Conservation (phyloP, 2,113 vertebrate genomes). For the Xenus cinereus region DNA sequence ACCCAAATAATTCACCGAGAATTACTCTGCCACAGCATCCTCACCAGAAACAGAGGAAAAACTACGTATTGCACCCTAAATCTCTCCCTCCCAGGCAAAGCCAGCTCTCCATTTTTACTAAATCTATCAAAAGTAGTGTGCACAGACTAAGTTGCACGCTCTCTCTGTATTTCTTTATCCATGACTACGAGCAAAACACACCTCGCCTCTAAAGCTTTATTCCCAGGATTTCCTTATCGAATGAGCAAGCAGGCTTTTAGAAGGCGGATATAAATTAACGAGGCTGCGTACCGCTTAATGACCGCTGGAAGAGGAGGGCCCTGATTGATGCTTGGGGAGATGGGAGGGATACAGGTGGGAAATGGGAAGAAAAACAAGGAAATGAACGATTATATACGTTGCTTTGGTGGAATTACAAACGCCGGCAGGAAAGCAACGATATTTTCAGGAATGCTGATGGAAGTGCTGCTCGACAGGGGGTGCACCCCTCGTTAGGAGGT, state of each 20-base stretch:
- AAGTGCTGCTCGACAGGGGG: neutral
- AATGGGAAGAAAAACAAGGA: neutral
- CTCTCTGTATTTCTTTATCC: neutral
- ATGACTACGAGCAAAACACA: neutral
- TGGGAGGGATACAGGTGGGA: neutral
- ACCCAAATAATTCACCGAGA: neutral
- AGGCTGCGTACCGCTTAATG: fast-evolving
- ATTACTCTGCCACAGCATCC: neutral
- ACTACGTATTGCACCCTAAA: fast-evolving
- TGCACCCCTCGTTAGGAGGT: neutral
- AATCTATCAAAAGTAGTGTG: fast-evolving
- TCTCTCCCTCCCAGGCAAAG: neutral
- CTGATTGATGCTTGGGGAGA: neutral
- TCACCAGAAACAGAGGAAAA: neutral
- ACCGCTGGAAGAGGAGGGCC: neutral
- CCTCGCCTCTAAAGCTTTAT: too few relatives aligned
- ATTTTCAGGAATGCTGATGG: fast-evolving
- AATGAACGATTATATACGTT: fast-evolving
- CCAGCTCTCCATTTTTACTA: neutral
- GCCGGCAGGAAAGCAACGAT: fast-evolving
- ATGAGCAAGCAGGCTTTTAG: neutral
- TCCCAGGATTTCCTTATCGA: neutral
- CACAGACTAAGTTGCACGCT: fast-evolving
- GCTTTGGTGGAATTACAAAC: neutral
- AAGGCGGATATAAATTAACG: fast-evolving